Percentiles rank a stretch among this genome's conserved stretches.
Evolutionary conservation across 1,140 invertebrate species (phyloP).

Genomic region (Hormaphis cornu): DNA sequence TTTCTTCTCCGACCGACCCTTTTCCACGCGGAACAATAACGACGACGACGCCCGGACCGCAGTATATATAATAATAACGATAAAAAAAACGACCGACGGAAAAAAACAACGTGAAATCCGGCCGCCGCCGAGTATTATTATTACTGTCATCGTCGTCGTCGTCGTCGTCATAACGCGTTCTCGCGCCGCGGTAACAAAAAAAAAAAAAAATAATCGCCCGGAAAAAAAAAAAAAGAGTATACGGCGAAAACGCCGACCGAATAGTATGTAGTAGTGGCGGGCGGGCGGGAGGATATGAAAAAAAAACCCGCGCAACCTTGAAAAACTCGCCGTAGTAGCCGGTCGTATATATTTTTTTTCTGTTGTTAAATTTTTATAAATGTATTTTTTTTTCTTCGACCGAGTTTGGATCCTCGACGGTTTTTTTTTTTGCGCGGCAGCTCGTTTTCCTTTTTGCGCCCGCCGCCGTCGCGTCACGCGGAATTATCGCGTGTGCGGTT

Average conservation of each 20-base stretch:
- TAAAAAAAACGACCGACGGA: background rate
- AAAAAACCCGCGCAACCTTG: background rate
- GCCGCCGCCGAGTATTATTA: too few species aligned
- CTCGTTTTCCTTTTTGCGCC: conserved; percentile 5
- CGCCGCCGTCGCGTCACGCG: background rate
- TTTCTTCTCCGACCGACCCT: background rate
- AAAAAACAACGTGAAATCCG: background rate
- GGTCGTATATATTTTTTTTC: background rate
- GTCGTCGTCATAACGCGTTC: background rate
- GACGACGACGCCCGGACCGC: background rate
- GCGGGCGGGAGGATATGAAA: background rate
- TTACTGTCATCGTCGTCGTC: too few species aligned
- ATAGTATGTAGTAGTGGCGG: background rate
- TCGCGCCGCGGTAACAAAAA: background rate
- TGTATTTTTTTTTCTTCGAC: too few species aligned
- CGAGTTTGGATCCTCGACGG: background rate
- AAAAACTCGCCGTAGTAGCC: background rate
- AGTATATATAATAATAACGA: background rate
- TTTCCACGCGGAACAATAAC: too few species aligned
- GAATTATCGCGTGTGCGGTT: background rate
- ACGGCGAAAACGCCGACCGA: background rate
- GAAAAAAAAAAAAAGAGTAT: background rate
- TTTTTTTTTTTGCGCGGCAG: background rate
- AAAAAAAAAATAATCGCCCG: background rate
- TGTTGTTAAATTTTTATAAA: too few species aligned